Evolutionary conservation across 2,113 vertebrate genomes (phyloP).

Genomic region (Grammomys surdaster): DNA sequence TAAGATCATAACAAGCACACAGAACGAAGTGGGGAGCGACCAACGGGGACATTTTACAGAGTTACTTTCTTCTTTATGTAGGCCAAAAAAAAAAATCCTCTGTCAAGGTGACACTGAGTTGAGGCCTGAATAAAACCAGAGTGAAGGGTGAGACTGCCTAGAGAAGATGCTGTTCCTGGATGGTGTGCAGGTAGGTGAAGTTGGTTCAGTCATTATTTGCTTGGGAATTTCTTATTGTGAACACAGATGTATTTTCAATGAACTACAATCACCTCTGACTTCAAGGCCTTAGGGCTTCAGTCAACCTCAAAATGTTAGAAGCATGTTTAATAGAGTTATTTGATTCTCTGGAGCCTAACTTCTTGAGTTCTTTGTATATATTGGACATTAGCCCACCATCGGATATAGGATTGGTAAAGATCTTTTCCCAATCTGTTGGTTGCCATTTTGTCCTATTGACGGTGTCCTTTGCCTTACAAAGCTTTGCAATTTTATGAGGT

Average conservation of each 20-base stretch:
- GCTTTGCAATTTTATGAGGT: too few species aligned
- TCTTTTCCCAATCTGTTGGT: too few species aligned
- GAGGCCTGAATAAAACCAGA: background rate
- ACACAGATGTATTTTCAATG: background rate
- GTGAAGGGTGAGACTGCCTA: background rate
- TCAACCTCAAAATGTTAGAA: background rate
- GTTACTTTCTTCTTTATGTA: background rate
- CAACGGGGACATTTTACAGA: background rate
- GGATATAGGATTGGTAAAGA: too few species aligned
- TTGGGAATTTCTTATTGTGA: background rate
- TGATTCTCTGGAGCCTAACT: too few species aligned
- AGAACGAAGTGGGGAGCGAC: background rate
- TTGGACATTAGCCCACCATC: too few species aligned
- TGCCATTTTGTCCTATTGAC: too few species aligned
- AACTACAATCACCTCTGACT: background rate
- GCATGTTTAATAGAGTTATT: background rate
- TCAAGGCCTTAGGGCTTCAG: background rate
- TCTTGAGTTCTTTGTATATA: too few species aligned
- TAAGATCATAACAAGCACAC: background rate
- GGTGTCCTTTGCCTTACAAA: too few species aligned
- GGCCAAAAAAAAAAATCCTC: background rate
- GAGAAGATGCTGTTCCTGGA: background rate
- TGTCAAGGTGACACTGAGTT: background rate
- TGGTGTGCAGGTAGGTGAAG: too few species aligned
- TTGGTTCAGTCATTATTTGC: background rate